Conservation (phyloP, 2,888 invertebrate species). For the Leptopterna dolabrata region DNA sequence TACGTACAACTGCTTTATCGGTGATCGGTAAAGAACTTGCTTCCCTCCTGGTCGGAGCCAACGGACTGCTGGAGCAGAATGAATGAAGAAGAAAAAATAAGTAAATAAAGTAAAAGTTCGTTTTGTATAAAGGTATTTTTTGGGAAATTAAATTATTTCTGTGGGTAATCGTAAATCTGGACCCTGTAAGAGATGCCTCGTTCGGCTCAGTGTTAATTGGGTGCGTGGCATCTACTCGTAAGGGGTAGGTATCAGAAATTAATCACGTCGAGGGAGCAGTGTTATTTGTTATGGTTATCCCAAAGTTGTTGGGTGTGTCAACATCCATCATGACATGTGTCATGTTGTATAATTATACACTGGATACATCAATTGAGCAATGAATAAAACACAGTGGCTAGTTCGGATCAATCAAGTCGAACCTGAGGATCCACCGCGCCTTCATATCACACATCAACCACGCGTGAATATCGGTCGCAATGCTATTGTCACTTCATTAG, state of each 20-base stretch:
- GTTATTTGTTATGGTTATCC: too few relatives aligned
- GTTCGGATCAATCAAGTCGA: too few relatives aligned
- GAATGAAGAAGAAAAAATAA: not conserved
- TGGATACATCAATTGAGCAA: too few relatives aligned
- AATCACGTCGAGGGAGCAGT: not conserved
- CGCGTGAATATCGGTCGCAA: too few relatives aligned
- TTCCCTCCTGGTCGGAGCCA: not conserved
- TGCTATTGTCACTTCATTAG: too few relatives aligned
- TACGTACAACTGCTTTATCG: conserved; percentile 25
- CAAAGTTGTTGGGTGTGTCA: too few relatives aligned
- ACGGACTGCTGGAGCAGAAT: not conserved
- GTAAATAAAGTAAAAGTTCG: too few relatives aligned
- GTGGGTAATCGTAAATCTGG: not conserved
- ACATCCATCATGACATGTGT: too few relatives aligned
- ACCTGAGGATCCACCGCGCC: too few relatives aligned
- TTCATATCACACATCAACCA: too few relatives aligned
- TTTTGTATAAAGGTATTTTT: not conserved
- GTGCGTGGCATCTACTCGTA: not conserved
- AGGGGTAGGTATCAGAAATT: not conserved
- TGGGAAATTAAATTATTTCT: not conserved
- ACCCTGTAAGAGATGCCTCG: not conserved
- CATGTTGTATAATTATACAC: too few relatives aligned
- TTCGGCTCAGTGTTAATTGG: not conserved
- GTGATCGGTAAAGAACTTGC: conserved; percentile 9
- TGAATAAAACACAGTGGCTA: too few relatives aligned